A percentile compares a stretch with the other conserved stretches of the same genome.
phyloP scores from a whole-genome alignment of 2,888 invertebrate genomes.

The Chironomus tentans region DNA sequence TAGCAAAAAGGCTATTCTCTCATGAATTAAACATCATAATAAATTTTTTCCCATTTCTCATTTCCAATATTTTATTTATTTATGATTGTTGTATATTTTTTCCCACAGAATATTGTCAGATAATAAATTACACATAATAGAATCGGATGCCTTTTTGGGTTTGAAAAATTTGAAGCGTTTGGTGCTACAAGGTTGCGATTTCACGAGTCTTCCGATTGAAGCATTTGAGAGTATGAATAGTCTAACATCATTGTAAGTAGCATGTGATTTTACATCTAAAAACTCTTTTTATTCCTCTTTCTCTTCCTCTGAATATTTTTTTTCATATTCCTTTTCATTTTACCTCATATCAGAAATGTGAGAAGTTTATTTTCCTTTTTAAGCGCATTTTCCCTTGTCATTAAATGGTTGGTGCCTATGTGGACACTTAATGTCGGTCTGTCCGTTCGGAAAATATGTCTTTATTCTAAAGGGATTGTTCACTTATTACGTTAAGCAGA shows the following conservation, averaged over 20 bases:
- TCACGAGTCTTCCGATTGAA: constrained; percentile 40
- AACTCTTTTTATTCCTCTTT: constrained; percentile 19
- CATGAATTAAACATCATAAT: constrained; percentile 15
- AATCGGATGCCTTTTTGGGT: constrained; percentile 53
- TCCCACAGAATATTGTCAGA: constrained; percentile 60
- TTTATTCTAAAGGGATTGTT: too few relatives aligned
- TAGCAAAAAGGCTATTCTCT: neutral
- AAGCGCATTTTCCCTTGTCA: neutral
- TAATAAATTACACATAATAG: constrained; percentile 62
- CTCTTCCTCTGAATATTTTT: neutral
- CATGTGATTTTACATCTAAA: neutral
- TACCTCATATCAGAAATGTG: neutral
- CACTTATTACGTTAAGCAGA: too few relatives aligned
- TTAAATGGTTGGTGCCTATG: too few relatives aligned
- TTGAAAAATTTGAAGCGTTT: constrained; percentile 41
- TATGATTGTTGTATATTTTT: too few relatives aligned
- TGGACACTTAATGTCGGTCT: neutral
- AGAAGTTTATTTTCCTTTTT: too few relatives aligned
- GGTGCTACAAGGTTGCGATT: constrained; percentile 43
- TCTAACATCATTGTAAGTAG: constrained; percentile 42
- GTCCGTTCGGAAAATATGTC: too few relatives aligned
- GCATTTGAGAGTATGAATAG: constrained; percentile 40
- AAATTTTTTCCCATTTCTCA: neutral
- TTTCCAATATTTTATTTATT: constrained; percentile 6
- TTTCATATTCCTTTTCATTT: neutral